Percentiles rank a stretch among this genome's conserved stretches.
phyloP scores from a whole-genome alignment of 2,797 vertebrate genomes.

The Intellagama lesueurii region DNA sequence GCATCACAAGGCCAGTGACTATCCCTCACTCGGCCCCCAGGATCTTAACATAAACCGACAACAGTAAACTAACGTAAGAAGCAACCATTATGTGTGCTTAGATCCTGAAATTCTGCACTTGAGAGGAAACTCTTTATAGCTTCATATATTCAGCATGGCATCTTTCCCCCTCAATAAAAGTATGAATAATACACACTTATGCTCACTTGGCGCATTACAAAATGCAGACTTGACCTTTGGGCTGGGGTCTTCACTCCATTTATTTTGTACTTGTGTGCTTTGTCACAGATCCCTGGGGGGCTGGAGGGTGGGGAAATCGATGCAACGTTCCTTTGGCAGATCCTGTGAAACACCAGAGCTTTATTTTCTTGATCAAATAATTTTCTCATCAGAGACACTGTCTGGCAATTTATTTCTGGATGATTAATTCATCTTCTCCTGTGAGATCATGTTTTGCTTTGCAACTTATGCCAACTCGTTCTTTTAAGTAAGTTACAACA shows the following conservation, averaged over 20 bases:
- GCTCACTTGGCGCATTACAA: background rate
- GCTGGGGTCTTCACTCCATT: conserved; percentile 10
- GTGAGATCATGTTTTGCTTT: background rate
- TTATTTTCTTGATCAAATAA: conserved; percentile 16
- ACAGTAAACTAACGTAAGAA: no score
- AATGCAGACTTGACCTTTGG: background rate
- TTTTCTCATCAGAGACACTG: conserved; percentile 9
- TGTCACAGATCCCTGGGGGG: background rate
- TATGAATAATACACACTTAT: background rate
- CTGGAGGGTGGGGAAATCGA: background rate
- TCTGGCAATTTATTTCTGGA: conserved; percentile 13
- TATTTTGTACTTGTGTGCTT: conserved; percentile 4
- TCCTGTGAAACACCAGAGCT: background rate
- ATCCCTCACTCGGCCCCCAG: background rate
- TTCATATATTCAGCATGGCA: background rate
- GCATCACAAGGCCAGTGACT: background rate
- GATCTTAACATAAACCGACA: background rate
- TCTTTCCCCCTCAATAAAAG: background rate
- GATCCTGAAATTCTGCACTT: background rate
- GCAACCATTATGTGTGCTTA: background rate
- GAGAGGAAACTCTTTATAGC: background rate
- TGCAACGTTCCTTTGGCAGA: background rate
- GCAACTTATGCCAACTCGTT: background rate
- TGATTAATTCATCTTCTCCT: conserved; percentile 8
- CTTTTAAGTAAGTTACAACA: background rate